phyloP scores from a whole-genome alignment of 2,888 invertebrate genomes.

The Pelosia muscerda region DNA sequence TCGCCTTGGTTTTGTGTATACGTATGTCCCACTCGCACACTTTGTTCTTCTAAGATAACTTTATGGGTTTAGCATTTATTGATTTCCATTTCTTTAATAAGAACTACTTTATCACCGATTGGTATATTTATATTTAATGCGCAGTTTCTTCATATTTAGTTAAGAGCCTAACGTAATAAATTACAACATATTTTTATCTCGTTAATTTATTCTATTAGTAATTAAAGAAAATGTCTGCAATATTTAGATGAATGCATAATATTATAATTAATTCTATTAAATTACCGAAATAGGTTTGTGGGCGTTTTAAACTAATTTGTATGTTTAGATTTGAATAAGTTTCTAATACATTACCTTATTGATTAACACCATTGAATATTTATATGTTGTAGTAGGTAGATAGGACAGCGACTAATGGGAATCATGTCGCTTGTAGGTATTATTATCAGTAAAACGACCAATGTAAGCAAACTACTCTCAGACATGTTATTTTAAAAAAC shows the following conservation, averaged over 20 bases:
- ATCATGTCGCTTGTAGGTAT: neutral
- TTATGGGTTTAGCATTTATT: no score
- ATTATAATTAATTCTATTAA: neutral
- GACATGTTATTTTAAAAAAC: no score
- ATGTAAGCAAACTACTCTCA: neutral
- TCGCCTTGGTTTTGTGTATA: no score
- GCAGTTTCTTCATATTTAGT: neutral
- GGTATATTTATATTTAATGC: neutral
- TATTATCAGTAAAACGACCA: neutral
- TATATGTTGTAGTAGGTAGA: neutral
- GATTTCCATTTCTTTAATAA: no score
- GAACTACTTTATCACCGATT: neutral
- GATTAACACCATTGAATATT: neutral
- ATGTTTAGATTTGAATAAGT: neutral
- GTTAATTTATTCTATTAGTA: conserved; percentile 5
- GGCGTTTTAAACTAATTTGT: neutral
- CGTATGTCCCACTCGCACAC: no score
- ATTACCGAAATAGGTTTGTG: neutral
- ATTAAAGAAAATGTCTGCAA: neutral
- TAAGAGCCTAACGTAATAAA: neutral
- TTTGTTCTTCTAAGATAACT: no score
- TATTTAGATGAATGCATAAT: neutral
- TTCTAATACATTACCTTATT: neutral
- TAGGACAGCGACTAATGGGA: neutral
- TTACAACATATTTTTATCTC: conserved; percentile 2